Evolutionary conservation across 2,113 vertebrate species (phyloP).

Genomic region (Alethe castanea): DNA sequence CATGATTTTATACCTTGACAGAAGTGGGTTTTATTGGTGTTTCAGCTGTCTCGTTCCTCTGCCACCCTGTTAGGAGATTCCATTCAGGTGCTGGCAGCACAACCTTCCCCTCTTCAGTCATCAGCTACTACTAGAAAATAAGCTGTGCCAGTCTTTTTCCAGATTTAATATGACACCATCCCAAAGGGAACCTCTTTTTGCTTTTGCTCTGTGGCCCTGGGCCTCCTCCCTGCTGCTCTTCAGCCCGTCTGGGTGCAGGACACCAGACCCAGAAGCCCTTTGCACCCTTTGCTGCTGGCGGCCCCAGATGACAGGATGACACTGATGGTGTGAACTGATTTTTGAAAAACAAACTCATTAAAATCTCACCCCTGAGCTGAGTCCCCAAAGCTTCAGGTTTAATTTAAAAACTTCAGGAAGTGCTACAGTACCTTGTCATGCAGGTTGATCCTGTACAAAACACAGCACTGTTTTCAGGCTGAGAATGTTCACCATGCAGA

Average conservation of each 20-base stretch:
- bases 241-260: not conserved
- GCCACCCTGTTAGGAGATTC: not conserved
- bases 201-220: not conserved
- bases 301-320: not conserved
- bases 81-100: rapidly evolving
- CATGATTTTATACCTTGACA: not conserved
- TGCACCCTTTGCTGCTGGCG: not conserved
- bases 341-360: not conserved
- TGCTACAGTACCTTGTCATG: not conserved
- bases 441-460: not conserved
- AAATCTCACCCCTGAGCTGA: not conserved
- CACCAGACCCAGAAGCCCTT: not conserved
- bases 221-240: not conserved
- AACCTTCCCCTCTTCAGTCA: not conserved
- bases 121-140: not conserved
- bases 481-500: not conserved
- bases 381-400: not conserved
- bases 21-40: not conserved
- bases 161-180: not conserved
- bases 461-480: not conserved
- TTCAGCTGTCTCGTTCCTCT: not conserved
- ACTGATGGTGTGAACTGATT: not conserved
- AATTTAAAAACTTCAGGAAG: not conserved
- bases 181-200: not conserved
- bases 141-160: not conserved